These are phyloP conservation scores for Lateolabrax maculatus DNA, from an alignment of 2,797 vertebrate genomes.

Conservation along the genomic window DNA sequence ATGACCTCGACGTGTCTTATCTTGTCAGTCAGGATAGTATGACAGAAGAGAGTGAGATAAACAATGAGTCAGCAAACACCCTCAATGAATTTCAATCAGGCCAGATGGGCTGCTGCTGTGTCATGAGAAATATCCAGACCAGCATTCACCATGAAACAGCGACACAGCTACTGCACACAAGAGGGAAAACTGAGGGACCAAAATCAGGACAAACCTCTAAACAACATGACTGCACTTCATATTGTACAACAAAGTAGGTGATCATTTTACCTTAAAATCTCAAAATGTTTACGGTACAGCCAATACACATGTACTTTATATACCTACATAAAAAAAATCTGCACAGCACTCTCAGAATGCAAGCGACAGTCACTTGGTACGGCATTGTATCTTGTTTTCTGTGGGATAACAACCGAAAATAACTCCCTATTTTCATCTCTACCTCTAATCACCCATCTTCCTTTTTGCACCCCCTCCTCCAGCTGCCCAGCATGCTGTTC, in stretches of 20 bases:
- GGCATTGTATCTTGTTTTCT: background rate
- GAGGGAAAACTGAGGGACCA: background rate
- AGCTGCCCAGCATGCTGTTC: slow-evolving; percentile 74
- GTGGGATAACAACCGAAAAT: background rate
- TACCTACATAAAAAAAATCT: no score
- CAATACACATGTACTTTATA: background rate
- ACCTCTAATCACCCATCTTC: slow-evolving; percentile 52
- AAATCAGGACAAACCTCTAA: background rate
- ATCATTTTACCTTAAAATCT: background rate
- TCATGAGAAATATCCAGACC: slow-evolving; percentile 69
- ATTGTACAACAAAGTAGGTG: background rate
- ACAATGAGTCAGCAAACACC: slow-evolving; percentile 82
- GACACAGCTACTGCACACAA: slow-evolving; percentile 14
- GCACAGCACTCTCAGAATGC: no score
- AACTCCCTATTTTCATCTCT: no score
- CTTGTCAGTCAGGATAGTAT: slow-evolving; percentile 71
- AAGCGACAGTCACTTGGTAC: no score
- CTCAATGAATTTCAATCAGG: slow-evolving; percentile 78
- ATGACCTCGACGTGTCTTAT: slow-evolving; percentile 68
- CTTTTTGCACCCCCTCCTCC: slow-evolving; percentile 43
- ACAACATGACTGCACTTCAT: background rate
- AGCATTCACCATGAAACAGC: slow-evolving; percentile 30
- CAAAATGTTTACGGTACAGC: background rate
- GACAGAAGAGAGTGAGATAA: slow-evolving; percentile 58
- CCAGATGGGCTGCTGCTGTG: slow-evolving; percentile 73